These are phyloP conservation scores for Mionectes olivaceus DNA, from an alignment of 2,797 vertebrate genomes.

Conservation along the genomic window DNA sequence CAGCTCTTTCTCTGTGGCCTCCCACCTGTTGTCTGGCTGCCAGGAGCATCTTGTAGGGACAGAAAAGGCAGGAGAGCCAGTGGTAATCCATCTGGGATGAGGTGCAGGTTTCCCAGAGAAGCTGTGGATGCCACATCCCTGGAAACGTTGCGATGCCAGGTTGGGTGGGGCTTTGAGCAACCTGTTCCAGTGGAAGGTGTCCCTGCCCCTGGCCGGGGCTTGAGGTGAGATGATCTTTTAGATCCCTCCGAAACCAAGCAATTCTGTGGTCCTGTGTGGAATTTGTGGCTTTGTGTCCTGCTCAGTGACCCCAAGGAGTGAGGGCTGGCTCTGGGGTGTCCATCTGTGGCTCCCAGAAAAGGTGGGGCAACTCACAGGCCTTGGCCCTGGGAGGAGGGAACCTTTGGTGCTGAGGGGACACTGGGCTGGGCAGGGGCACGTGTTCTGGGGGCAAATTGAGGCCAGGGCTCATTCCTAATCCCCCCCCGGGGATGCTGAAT, in stretches of 20 bases:
- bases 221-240: background rate
- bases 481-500: background rate
- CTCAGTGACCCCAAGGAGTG: background rate
- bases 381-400: background rate
- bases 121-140: background rate
- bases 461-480: background rate
- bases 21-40: accelerated
- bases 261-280: background rate
- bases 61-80: background rate
- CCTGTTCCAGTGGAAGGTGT: background rate
- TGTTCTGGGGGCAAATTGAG: accelerated
- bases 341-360: background rate
- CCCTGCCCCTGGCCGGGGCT: background rate
- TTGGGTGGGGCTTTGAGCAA: background rate
- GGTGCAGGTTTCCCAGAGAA: background rate
- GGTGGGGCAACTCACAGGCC: background rate
- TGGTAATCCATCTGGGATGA: background rate
- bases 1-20: background rate
- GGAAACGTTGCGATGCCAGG: background rate
- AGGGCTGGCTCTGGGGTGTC: background rate
- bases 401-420: accelerated
- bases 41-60: accelerated
- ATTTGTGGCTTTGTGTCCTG: background rate
- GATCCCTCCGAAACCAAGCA: background rate
- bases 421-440: background rate